A percentile compares a stretch with the other conserved stretches of the same genome.
phyloP scores from a whole-genome alignment of 2,797 vertebrate genomes.

The Cebuella pygmaea region DNA sequence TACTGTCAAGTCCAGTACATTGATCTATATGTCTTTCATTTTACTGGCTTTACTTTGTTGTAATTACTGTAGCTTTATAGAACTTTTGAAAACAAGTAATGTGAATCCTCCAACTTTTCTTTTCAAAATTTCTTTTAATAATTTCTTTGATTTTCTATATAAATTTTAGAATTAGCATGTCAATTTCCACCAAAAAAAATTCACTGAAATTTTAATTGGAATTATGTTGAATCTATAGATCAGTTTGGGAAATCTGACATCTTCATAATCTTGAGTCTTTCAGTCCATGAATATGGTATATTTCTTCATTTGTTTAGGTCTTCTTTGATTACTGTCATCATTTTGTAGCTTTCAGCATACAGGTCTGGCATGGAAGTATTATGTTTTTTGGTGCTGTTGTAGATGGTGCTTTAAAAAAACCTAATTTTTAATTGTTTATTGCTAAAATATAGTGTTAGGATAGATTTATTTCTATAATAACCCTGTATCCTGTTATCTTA shows the following conservation, averaged over 20 bases:
- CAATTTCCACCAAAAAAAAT: neutral
- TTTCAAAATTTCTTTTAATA: neutral
- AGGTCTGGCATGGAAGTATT: neutral
- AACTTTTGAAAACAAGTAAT: neutral
- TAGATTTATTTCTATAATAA: neutral
- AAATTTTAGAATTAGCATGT: neutral
- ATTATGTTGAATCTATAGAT: neutral
- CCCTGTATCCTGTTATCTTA: neutral
- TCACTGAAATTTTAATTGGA: neutral
- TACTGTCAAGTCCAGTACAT: neutral
- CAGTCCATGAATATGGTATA: neutral
- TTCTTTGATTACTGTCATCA: conserved; percentile 30
- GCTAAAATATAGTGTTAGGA: neutral
- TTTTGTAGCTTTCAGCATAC: conserved; percentile 7
- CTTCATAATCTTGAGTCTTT: neutral
- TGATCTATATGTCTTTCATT: neutral
- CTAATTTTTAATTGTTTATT: neutral
- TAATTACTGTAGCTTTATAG: neutral
- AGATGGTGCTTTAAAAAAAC: neutral
- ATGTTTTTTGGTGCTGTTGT: neutral
- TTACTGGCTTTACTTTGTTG: neutral
- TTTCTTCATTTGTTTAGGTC: neutral
- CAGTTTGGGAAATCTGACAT: neutral
- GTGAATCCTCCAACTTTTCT: neutral
- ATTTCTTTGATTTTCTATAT: neutral